Conservation (phyloP, 2,888 invertebrate species). For the Tridacna gigas region DNA sequence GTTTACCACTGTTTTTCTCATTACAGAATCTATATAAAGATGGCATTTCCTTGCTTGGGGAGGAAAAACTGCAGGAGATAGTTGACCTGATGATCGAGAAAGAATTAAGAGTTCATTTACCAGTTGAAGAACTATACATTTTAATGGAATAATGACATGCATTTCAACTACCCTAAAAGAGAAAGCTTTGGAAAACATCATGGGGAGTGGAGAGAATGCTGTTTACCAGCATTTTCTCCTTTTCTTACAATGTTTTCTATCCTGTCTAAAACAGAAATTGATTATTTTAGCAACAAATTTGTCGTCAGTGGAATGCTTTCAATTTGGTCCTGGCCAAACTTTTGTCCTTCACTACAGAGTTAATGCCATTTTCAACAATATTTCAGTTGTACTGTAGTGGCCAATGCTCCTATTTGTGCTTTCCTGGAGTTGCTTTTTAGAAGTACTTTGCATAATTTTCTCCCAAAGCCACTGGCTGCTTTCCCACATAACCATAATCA, state of each 20-base stretch:
- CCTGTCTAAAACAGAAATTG: not conserved
- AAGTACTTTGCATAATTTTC: too few relatives aligned
- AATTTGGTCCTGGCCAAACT: too few relatives aligned
- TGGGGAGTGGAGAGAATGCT: not conserved
- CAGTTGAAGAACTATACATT: conserved; percentile 85
- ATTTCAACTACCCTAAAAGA: not conserved
- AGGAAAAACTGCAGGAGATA: conserved; percentile 83
- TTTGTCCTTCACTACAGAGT: too few relatives aligned
- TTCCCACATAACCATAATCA: too few relatives aligned
- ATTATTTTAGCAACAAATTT: too few relatives aligned
- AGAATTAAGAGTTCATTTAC: conserved; percentile 84
- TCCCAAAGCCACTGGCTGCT: too few relatives aligned
- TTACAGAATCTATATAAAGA: conserved; percentile 84
- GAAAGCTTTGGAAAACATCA: not conserved
- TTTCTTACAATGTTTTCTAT: not conserved
- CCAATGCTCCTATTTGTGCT: too few relatives aligned
- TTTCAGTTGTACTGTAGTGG: too few relatives aligned
- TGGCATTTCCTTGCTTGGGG: conserved; percentile 81
- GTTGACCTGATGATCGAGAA: conserved; percentile 85
- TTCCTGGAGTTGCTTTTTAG: too few relatives aligned
- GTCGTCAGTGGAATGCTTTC: too few relatives aligned
- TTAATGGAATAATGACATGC: conserved; percentile 44
- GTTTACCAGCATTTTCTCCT: not conserved
- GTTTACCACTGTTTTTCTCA: too few relatives aligned
- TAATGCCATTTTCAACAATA: too few relatives aligned